A percentile compares a stretch with the other conserved stretches of the same genome.
Evolutionary conservation across 2,797 vertebrate genomes (phyloP).

Genomic region (Bovichtus diacanthus): DNA sequence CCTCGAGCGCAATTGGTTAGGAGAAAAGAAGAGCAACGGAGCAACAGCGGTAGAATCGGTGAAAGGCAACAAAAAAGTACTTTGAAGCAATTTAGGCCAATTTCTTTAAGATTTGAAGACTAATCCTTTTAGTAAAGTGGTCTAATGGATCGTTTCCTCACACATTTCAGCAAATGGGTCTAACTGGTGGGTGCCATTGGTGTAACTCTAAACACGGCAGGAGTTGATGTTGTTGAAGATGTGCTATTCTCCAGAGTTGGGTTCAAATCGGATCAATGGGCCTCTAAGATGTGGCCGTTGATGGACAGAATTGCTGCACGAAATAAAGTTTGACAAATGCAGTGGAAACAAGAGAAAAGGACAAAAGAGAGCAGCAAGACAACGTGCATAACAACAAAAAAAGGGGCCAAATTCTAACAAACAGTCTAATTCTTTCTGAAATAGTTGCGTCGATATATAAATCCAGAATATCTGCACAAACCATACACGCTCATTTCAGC

Average conservation of each 20-base stretch:
- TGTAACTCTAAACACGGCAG: background rate
- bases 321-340: background rate
- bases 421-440: background rate
- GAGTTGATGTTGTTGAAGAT: too few relatives aligned
- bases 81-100: fast-evolving
- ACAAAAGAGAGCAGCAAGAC: background rate
- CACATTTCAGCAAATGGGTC: background rate
- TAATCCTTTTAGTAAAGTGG: background rate
- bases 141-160: background rate
- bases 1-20: background rate
- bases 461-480: background rate
- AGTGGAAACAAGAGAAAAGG: background rate
- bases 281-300: background rate
- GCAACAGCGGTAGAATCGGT: too few relatives aligned
- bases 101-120: background rate
- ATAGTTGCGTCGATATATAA: background rate
- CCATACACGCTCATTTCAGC: background rate
- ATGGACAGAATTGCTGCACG: background rate
- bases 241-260: background rate
- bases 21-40: too few relatives aligned
- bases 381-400: constrained; percentile 2
- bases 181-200: background rate
- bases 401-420: background rate
- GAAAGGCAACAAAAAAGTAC: background rate
- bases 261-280: background rate